Evolutionary conservation across 2,888 invertebrate species (phyloP), one percentile per base, ranked within the genome.

Genomic region (Cephus nigrinus): DNA sequence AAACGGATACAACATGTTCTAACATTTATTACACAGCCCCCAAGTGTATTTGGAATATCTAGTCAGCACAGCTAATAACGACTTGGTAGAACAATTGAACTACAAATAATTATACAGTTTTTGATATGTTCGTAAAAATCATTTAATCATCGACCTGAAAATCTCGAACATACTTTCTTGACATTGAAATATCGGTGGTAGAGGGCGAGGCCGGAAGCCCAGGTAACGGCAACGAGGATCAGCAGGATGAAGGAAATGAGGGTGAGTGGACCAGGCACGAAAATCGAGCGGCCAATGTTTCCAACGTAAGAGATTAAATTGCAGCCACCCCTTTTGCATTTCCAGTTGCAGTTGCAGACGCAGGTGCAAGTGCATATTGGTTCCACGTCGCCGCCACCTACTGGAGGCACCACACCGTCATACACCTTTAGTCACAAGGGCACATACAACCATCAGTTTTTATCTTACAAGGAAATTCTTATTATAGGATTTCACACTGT

Each of bases 191-290:
- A 78, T 32, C 78, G 78, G 73, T 78, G 78, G 76, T 80, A 79
- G 80, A 85, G 34, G 80, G 84, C 75, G 36, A 78, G 78, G 75
- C 78, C 73, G 74, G 75, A 78, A 68, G 75, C 75, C 86, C 84
- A 87, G 76, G 81, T 84, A 78, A 88, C 76, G 33, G 85, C 86
- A 75, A 84, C 77, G 79, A 86, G 77, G 77, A 88, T 83, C 75
- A 90, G 83, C 75, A 89, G 79, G 36, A 81, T 80, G 82, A 90
- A 88, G 76, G 86, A 89, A 71, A 88, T 76, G 75, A 88, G 77
- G 75, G 85, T 81, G 55, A 86, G 75, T 12, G 82, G 85, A 69
- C 84, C 81, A 33, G 88, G 86, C 32, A 85, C 83, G 73, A 88
- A 84, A 80, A 83, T 83, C 31, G 82, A 84, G 76, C 83, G 85